phyloP scores from a whole-genome alignment of 2,797 vertebrate genomes.

The Poeciliopsis gracilis region DNA sequence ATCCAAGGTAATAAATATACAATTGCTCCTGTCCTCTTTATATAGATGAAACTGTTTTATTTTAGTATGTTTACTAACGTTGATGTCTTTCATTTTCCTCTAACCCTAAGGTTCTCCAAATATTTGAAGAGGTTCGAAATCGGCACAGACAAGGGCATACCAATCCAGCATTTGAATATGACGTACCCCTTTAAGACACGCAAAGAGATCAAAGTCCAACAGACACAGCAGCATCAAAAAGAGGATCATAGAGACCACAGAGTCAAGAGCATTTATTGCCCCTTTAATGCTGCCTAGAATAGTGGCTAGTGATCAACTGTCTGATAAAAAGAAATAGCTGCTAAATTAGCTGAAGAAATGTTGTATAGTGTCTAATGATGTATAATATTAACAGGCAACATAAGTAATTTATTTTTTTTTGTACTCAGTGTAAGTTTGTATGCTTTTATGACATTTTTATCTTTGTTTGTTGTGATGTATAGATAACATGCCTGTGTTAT shows the following conservation, averaged over 20 bases:
- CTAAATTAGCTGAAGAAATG: background rate
- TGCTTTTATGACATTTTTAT: background rate
- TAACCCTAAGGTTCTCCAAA: conserved; percentile 83
- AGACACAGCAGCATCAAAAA: conserved; percentile 6
- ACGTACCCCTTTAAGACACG: conserved; percentile 35
- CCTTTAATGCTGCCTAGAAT: background rate
- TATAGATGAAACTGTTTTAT: background rate
- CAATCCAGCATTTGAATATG: conserved; percentile 74
- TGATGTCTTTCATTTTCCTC: background rate
- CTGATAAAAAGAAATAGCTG: background rate
- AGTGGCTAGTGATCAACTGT: background rate
- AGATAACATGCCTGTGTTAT: background rate
- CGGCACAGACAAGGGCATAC: conserved; percentile 66
- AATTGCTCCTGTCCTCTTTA: background rate
- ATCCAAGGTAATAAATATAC: conserved; percentile 52
- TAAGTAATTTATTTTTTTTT: background rate
- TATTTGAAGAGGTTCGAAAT: conserved; percentile 86
- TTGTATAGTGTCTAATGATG: background rate
- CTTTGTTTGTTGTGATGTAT: background rate
- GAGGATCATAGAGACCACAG: conserved; percentile 8
- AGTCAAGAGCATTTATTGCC: background rate
- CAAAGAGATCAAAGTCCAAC: conserved; percentile 3
- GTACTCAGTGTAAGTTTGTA: background rate
- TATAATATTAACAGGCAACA: background rate
- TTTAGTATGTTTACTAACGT: background rate